phyloP scores from a whole-genome alignment of 2,797 vertebrate genomes.

The Phrynocephalus vlangalii region DNA sequence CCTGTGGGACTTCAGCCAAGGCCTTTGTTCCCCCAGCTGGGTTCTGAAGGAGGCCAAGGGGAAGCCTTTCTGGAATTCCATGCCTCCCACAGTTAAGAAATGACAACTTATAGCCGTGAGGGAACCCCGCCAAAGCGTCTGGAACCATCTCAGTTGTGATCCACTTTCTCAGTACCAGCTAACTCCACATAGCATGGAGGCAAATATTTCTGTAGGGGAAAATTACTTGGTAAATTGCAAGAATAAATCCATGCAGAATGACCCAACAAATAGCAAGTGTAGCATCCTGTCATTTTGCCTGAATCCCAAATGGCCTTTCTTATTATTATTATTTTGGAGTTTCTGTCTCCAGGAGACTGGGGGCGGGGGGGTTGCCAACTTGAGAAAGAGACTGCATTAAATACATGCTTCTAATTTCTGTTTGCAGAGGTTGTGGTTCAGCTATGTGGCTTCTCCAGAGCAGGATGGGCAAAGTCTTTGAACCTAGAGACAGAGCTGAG shows the following conservation, averaged over 20 bases:
- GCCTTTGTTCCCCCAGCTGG: not conserved
- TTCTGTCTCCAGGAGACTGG: too few relatives aligned
- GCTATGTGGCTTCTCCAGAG: not conserved
- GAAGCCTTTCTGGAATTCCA: not conserved
- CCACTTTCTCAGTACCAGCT: constrained; percentile 26
- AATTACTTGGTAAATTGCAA: constrained; percentile 35
- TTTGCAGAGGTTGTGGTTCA: not conserved
- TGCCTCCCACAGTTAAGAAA: constrained; percentile 12
- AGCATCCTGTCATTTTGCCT: not conserved
- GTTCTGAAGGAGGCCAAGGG: not conserved
- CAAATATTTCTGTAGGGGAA: constrained; percentile 43
- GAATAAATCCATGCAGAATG: constrained; percentile 38
- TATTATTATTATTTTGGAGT: not conserved
- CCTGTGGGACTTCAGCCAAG: not conserved
- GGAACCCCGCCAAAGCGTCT: constrained; percentile 8
- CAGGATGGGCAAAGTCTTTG: too few relatives aligned
- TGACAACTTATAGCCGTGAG: constrained; percentile 2
- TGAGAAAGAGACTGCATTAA: constrained; percentile 4
- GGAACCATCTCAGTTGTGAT: constrained; percentile 31
- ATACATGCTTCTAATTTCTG: constrained; percentile 4
- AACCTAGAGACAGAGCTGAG: not conserved
- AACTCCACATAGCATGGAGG: constrained; percentile 5
- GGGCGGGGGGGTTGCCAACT: not conserved
- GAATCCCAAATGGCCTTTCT: not conserved
- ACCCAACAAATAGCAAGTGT: constrained; percentile 26